Evolutionary conservation across 2,888 invertebrate species (phyloP).

Genomic region (Didymodactylos carnosus): DNA sequence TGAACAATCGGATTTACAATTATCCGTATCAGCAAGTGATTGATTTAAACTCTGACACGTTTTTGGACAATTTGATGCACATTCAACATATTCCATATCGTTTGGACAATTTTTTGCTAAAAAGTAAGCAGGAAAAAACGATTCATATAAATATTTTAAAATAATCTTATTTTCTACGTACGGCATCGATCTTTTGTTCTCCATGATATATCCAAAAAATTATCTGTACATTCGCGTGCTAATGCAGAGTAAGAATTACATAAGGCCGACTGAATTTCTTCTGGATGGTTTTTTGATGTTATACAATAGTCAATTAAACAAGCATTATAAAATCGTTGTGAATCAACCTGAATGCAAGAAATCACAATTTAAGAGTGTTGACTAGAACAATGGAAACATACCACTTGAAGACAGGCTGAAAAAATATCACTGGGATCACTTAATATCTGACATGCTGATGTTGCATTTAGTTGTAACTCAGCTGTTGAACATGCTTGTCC

Average conservation of each 20-base stretch:
- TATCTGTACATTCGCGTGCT: constrained; percentile 35
- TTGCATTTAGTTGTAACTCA: neutral
- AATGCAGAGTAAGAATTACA: neutral
- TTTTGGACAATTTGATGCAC: constrained; percentile 52
- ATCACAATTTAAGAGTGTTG: neutral
- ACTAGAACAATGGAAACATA: too few relatives aligned
- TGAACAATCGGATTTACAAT: constrained; percentile 6
- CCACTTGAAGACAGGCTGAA: neutral
- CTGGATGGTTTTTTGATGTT: neutral
- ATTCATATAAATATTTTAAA: neutral
- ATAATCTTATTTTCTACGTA: constrained; percentile 25
- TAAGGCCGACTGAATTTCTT: neutral
- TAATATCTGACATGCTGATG: neutral
- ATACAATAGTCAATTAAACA: neutral
- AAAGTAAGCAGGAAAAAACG: constrained; percentile 17
- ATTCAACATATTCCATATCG: constrained; percentile 55
- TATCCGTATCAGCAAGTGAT: neutral
- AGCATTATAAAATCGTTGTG: neutral
- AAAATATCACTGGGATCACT: neutral
- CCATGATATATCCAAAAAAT: constrained; percentile 46
- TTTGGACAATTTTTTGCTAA: constrained; percentile 57
- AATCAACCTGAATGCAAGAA: neutral
- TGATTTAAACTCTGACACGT: constrained; percentile 40
- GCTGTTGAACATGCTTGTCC: neutral
- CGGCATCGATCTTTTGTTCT: constrained; percentile 57